Percentiles rank a stretch among this genome's conserved stretches.
Evolutionary conservation across 2,888 invertebrate genomes (phyloP).

Genomic region (Drosophila merina): DNA sequence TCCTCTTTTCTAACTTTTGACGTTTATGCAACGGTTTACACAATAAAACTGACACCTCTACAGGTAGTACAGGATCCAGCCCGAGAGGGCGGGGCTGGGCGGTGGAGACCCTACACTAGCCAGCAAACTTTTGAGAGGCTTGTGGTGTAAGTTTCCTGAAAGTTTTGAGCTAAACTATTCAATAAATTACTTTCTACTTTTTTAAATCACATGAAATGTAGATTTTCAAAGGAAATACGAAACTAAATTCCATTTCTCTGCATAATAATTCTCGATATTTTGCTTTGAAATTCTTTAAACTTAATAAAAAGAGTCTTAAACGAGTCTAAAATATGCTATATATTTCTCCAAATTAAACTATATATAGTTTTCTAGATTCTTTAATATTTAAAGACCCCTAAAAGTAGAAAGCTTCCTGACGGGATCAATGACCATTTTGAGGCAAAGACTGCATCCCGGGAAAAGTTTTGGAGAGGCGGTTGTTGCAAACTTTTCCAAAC

Average conservation of each 20-base stretch:
- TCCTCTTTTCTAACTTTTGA: constrained; percentile 24
- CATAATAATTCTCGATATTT: too few species aligned
- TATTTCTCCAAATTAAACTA: too few species aligned
- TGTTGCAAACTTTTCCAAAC: constrained; percentile 5
- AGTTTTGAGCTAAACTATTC: too few species aligned
- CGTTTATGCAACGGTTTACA: constrained; percentile 41
- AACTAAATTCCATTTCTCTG: too few species aligned
- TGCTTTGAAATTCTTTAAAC: too few species aligned
- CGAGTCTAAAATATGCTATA: too few species aligned
- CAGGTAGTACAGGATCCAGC: constrained; percentile 22
- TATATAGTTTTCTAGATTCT: too few species aligned
- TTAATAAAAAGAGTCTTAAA: too few species aligned
- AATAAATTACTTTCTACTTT: too few species aligned
- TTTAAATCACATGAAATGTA: too few species aligned
- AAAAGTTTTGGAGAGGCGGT: constrained; percentile 13
- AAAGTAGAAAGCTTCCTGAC: background rate
- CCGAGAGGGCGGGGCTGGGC: background rate
- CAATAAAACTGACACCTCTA: constrained; percentile 37
- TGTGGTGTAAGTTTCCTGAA: background rate
- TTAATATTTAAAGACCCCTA: too few species aligned
- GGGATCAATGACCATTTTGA: constrained; percentile 31
- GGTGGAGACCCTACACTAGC: background rate
- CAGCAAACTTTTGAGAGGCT: background rate
- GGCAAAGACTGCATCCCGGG: constrained; percentile 4
- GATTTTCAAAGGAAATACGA: too few species aligned